Conservation (phyloP, 2,113 vertebrate genomes). For the Sakesphorus luctuosus region DNA sequence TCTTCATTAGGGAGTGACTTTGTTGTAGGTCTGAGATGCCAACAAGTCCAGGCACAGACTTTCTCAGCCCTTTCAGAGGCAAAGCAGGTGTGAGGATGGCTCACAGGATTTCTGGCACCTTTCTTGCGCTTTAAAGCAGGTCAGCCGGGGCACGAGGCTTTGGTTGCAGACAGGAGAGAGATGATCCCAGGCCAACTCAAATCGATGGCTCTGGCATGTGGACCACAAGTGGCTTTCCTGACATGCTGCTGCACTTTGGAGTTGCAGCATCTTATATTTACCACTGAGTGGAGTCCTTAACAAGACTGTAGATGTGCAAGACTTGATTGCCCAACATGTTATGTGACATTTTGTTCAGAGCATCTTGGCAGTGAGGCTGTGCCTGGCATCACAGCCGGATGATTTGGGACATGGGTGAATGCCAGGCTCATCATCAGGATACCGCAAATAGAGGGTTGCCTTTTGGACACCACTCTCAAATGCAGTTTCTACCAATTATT, state of each 20-base stretch:
- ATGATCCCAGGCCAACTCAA: fast-evolving
- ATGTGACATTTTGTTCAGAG: neutral
- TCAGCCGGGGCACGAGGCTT: neutral
- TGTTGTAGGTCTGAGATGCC: neutral
- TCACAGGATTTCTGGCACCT: fast-evolving
- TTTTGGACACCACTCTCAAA: neutral
- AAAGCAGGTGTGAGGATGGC: neutral
- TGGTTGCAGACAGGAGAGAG: neutral
- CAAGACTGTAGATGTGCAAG: neutral
- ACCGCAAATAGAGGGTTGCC: neutral
- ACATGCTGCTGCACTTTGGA: neutral
- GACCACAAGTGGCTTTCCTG: neutral
- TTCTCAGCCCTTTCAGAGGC: neutral
- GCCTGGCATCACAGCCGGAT: fast-evolving
- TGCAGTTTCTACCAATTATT: neutral
- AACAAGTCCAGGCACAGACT: fast-evolving
- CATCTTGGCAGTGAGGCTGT: neutral
- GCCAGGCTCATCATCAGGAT: neutral
- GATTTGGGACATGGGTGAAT: neutral
- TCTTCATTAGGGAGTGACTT: neutral
- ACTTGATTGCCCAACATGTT: neutral
- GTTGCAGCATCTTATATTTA: slow-evolving; percentile 4
- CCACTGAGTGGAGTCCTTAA: slow-evolving; percentile 49
- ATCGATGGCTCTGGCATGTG: fast-evolving
- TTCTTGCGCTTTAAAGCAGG: neutral